Evolutionary conservation across 2,888 invertebrate species (phyloP).

Genomic region (Pseudanteris insignis): DNA sequence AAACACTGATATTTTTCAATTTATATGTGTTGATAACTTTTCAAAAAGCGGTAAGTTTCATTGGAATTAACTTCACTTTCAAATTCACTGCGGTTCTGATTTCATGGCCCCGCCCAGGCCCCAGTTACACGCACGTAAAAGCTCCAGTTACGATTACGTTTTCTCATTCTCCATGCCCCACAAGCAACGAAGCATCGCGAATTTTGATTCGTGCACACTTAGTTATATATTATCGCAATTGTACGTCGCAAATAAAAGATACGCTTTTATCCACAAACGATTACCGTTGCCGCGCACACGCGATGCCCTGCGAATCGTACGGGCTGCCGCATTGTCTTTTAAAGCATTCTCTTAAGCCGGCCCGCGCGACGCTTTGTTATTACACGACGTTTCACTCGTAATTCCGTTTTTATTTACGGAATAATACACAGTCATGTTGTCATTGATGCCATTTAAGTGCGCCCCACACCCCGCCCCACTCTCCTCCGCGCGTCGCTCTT

Average conservation of each 20-base stretch:
- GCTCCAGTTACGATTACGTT: conserved; percentile 39
- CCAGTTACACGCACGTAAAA: conserved; percentile 15
- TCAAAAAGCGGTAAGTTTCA: no score
- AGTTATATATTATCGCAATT: conserved; percentile 34
- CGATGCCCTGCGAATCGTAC: conserved; percentile 21
- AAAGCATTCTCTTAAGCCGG: conserved; percentile 1
- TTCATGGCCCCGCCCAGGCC: no score
- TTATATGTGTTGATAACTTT: no score
- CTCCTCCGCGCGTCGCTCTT: no score
- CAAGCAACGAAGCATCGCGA: conserved; percentile 35
- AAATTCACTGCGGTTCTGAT: no score
- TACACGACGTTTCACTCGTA: conserved; percentile 4
- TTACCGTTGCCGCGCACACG: conserved; percentile 16
- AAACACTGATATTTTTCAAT: no score
- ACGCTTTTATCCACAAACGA: conserved; percentile 43
- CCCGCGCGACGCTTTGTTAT: not conserved
- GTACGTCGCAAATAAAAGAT: conserved; percentile 35
- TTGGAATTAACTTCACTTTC: no score
- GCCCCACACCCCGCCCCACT: no score
- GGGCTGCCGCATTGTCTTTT: conserved; percentile 19
- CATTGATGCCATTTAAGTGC: no score
- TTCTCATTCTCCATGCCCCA: no score
- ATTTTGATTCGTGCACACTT: conserved; percentile 39
- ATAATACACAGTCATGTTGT: not conserved
- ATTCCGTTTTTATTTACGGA: conserved; percentile 1